A percentile compares a stretch with the other conserved stretches of the same genome.
These are phyloP conservation scores for Calidris pugnax DNA, from an alignment of 2,113 vertebrate species.

Conservation along the genomic window DNA sequence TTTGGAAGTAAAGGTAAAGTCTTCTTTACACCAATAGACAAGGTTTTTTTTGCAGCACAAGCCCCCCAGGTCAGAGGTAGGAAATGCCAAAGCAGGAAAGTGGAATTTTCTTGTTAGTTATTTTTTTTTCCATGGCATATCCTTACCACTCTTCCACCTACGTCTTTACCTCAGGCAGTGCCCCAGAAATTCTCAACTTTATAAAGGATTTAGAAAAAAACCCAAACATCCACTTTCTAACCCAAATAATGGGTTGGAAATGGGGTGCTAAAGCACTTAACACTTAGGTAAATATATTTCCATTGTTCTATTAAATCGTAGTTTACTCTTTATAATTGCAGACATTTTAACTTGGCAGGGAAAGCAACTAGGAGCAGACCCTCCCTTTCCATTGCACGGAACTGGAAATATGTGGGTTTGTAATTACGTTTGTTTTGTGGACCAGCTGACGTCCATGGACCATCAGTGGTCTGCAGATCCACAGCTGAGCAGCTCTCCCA, in stretches of 20 bases:
- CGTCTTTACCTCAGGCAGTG: not conserved
- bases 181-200: not conserved
- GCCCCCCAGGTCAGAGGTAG: not conserved
- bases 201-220: not conserved
- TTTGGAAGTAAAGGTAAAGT: not conserved
- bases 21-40: not conserved
- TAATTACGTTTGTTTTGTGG: not conserved
- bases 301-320: not conserved
- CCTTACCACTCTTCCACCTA: not conserved
- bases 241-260: not conserved
- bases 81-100: not conserved
- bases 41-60: not conserved
- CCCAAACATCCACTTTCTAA: not conserved
- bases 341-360: not conserved
- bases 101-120: not conserved
- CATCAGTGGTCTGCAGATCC: not conserved
- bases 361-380: not conserved
- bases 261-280: not conserved
- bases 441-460: not conserved
- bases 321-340: not conserved
- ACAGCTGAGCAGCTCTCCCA: not conserved
- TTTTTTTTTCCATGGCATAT: too few species aligned
- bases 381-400: not conserved
- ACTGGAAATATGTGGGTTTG: not conserved
- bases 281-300: not conserved